Conservation (phyloP, 2,888 invertebrate species). For the Acleris emargana region DNA sequence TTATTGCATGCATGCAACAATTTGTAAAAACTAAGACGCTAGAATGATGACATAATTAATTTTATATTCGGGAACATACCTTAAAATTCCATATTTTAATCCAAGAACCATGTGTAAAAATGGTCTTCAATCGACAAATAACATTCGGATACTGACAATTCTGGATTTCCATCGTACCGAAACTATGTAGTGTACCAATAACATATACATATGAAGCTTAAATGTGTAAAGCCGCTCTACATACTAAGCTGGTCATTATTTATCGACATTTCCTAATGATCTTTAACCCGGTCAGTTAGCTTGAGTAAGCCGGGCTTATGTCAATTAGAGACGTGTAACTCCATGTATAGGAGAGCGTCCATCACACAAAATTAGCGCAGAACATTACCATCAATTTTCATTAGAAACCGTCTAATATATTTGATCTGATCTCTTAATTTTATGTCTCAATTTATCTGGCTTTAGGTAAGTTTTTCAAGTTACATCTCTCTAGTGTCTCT, state of each 20-base stretch:
- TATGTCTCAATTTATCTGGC: background rate
- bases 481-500: too few species aligned
- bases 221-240: slow-evolving; percentile 1
- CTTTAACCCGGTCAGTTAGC: slow-evolving; percentile 9
- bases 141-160: too few species aligned
- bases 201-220: background rate
- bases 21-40: too few species aligned
- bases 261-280: slow-evolving; percentile 21
- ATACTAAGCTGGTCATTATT: slow-evolving; percentile 18
- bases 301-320: slow-evolving; percentile 19
- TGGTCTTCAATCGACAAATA: too few species aligned
- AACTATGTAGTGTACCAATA: too few species aligned
- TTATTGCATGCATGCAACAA: too few species aligned
- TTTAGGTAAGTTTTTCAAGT: background rate
- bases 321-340: slow-evolving; percentile 14
- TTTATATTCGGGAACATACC: too few species aligned
- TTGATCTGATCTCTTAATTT: background rate
- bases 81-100: too few species aligned
- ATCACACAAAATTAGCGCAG: slow-evolving; percentile 19
- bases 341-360: slow-evolving; percentile 18
- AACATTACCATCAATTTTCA: slow-evolving; percentile 8
- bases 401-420: slow-evolving; percentile 1
- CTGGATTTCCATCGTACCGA: too few species aligned
- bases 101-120: too few species aligned
- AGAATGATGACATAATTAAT: too few species aligned